Evolutionary conservation across 2,888 invertebrate genomes (phyloP), one percentile per base, ranked within the genome.

Genomic region (Ommatoiulus sabulosus): DNA sequence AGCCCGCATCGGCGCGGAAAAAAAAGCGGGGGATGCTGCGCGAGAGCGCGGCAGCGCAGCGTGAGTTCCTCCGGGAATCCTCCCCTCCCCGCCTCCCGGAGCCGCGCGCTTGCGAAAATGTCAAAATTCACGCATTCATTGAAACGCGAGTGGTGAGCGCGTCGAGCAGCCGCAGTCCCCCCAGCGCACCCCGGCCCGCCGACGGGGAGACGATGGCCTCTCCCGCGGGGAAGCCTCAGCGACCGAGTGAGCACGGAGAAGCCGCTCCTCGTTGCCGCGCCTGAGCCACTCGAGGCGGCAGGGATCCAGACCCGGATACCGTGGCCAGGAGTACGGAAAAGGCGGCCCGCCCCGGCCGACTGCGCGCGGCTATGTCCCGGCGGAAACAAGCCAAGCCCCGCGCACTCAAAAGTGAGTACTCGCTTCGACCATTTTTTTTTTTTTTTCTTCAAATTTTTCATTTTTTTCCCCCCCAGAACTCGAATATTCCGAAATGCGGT

Each of bases 381-480:
- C 94, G 95, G 91, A 95, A 95, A 92, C 95, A 95, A 92, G 95
- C 95, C 85, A 95, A 95, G 91, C 95, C 95, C 90, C 94, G 95
- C 91, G 95, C 95, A 90, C 93, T 95, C 90, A 95, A 95, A 94
- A 94, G 95, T 95, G 93, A 95, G 95, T 94, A 87, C 46, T 24
- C n/a, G 24, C 80, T 85, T 17, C 46, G n/a, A n/a, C n/a, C n/a
- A n/a, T n/a, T n/a, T n/a, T n/a, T n/a, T n/a, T n/a, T n/a, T n/a
- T 46, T 8, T 46, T 46, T 46, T 46, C 7, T 46, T 46, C 46
- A 46, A 12, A n/a, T 0, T 46, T 46, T 46, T 46, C 12, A 8
- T 46, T 46, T 6, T 46, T 8, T 46, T 6, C 46, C 7, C 12
- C 8, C 12, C 46, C 8, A 46, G 46, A 46, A 46, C 12, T 46